Percentiles rank a stretch among this genome's conserved stretches.
phyloP scores from a whole-genome alignment of 2,113 vertebrate species.

The Campylorhamphus procurvoides region DNA sequence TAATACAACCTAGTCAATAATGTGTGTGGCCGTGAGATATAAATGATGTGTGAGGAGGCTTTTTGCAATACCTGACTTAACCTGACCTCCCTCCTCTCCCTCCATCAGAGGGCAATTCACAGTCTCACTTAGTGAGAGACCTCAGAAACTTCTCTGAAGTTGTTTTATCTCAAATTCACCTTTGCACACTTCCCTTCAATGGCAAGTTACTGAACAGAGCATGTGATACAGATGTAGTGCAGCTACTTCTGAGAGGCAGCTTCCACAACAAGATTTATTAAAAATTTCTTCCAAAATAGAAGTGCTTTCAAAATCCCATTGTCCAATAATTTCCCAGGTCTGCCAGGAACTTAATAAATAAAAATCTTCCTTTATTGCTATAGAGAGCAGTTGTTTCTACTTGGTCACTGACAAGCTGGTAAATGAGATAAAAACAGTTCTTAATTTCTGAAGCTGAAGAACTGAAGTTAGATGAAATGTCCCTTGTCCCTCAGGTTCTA shows the following conservation, averaged over 20 bases:
- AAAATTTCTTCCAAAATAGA: not conserved
- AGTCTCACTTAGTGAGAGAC: not conserved
- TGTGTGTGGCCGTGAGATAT: not conserved
- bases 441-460: not conserved
- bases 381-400: not conserved
- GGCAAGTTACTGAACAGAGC: not conserved
- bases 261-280: not conserved
- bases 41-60: not conserved
- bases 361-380: not conserved
- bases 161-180: not conserved
- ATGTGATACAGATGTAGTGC: too few relatives aligned
- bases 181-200: not conserved
- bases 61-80: not conserved
- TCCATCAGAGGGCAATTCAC: not conserved
- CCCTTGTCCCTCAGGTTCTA: not conserved
- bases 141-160: not conserved
- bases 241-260: not conserved
- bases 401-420: not conserved
- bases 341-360: not conserved
- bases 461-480: not conserved
- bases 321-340: not conserved
- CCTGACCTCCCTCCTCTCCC: not conserved
- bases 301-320: not conserved
- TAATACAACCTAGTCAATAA: not conserved
- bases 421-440: not conserved